These are phyloP conservation scores for Phasia obesa DNA, from an alignment of 2,888 invertebrate species.

Conservation along the genomic window DNA sequence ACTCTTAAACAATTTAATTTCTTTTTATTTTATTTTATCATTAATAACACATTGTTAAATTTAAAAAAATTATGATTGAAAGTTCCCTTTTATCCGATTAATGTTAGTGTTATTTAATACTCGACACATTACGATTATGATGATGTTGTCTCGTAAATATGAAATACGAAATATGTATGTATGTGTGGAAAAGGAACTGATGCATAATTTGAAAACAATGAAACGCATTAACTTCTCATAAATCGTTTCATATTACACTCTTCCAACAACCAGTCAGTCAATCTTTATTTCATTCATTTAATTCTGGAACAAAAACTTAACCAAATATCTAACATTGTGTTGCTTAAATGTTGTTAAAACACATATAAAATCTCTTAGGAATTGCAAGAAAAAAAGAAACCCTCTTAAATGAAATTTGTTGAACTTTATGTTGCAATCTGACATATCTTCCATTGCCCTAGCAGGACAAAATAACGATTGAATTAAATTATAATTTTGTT, in stretches of 20 bases:
- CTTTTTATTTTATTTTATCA: conserved; percentile 3
- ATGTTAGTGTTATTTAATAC: conserved; percentile 69
- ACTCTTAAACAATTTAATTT: conserved; percentile 19
- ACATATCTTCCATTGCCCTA: conserved; percentile 40
- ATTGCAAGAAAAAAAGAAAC: conserved; percentile 39
- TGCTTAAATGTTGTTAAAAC: conserved; percentile 47
- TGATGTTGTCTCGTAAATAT: conserved; percentile 50
- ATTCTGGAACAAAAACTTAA: conserved; percentile 31
- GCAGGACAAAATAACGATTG: conserved; percentile 53
- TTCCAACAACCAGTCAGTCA: conserved; percentile 40
- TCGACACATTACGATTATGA: conserved; percentile 43
- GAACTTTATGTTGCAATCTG: conserved; percentile 46
- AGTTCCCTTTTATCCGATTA: conserved; percentile 65
- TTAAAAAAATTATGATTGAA: conserved; percentile 62
- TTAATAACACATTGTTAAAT: conserved; percentile 36
- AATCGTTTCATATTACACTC: conserved; percentile 57
- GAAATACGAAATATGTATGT: not conserved
- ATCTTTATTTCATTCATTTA: conserved; percentile 39
- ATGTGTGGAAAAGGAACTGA: conserved; percentile 18
- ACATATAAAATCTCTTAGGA: conserved; percentile 64
- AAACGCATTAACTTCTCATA: conserved; percentile 61
- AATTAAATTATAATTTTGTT: conserved; percentile 61
- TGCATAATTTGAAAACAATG: conserved; percentile 68
- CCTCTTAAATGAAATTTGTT: conserved; percentile 58
- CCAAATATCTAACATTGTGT: conserved; percentile 21